Evolutionary conservation across 2,797 vertebrate species (phyloP), one percentile per base, ranked within the genome.

Genomic region (Chromis chromis): DNA sequence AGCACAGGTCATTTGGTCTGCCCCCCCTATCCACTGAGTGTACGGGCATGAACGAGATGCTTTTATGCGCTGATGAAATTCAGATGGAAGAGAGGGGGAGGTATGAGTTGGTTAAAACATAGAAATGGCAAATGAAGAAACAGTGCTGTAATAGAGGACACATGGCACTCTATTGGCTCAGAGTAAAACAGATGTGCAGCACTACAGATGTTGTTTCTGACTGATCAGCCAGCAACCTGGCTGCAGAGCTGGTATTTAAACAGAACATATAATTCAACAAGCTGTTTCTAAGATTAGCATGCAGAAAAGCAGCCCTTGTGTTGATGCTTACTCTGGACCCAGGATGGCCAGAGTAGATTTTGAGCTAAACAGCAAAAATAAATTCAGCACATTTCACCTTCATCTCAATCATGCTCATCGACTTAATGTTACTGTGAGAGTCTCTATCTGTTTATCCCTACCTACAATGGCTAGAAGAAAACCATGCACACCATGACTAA

Each of bases 391-490:
- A 57, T 74, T 65, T 62, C 55, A 63, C 49, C 57, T 46, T 40
- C 28, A 69, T 59, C 62, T 79, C 69, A 56, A 78, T 24, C 31
- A 48, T n/a, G 54, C 44, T 73, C 42, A 25, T 74, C 62, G 52
- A 33, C 70, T 62, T 56, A 59, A 75, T 59, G 50, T 57, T 50
- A 12, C 39, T 49, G 19, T 65, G n/a, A 49, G 72, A 55, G 12
- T 14, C 25, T 48, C 14, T 3, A 19, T 49, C 57, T 61, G 10
- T 16, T 3, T 64, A 52, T 65, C 48, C 64, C 48, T 24, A 48
- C 12, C 25, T 46, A 36, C 50, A 69, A 19, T 13, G 56, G 19
- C 17, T 21, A 60, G n/a, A 8, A 62, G n/a, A 1, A 19, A 50
- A 66, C 44, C 44, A 44, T 49, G 60, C 13, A 21, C 50, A 66